These are phyloP conservation scores for human (Homo sapiens) DNA, from an alignment of 2,113 vertebrate genomes.

Conservation along the genomic window DNA sequence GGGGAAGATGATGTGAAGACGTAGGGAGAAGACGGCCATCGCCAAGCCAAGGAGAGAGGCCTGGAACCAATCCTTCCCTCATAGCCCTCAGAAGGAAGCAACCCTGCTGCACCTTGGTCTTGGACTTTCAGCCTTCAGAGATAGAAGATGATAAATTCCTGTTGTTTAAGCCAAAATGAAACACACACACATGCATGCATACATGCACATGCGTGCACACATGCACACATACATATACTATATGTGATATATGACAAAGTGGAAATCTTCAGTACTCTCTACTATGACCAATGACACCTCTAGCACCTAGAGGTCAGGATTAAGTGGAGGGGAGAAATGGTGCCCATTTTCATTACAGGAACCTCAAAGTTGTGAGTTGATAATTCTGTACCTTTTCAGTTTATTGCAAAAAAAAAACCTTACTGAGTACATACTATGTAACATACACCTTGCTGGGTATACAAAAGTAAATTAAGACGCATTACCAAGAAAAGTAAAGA, in stretches of 20 bases:
- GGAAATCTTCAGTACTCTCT: neutral
- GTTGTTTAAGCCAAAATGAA: neutral
- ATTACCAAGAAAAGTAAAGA: neutral
- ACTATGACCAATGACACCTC: neutral
- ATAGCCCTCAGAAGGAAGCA: fast-evolving
- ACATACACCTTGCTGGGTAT: neutral
- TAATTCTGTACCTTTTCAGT: neutral
- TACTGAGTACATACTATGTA: neutral
- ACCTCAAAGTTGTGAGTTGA: neutral
- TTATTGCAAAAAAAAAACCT: neutral
- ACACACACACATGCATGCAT: neutral
- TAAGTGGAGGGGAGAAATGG: neutral
- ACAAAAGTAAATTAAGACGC: neutral
- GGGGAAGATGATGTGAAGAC: neutral
- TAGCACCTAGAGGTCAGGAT: neutral
- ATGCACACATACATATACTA: neutral
- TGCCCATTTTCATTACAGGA: neutral
- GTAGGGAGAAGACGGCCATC: neutral
- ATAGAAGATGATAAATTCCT: neutral
- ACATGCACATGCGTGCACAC: no score
- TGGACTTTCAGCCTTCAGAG: neutral
- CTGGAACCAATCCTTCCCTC: fast-evolving
- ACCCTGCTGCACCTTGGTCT: neutral
- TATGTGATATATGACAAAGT: neutral
- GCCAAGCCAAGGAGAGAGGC: neutral